These are phyloP conservation scores for Pandemis cinnamomeana DNA, from an alignment of 2,888 invertebrate genomes.

Conservation along the genomic window DNA sequence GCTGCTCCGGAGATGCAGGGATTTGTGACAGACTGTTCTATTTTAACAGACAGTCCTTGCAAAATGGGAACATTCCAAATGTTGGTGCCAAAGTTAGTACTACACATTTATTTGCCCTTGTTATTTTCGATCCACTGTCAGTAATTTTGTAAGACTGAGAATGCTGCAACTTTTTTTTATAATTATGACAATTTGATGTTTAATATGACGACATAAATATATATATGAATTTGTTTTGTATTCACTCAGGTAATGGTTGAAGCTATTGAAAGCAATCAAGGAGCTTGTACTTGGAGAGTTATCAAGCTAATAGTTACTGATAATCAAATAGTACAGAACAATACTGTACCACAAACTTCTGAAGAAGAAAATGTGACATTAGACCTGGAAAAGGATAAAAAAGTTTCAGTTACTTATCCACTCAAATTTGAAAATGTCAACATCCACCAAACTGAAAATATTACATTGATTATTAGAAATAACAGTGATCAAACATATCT, in stretches of 20 bases:
- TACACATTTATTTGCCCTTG: background rate
- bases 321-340: conserved; percentile 8
- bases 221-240: conserved; percentile 14
- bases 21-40: conserved; percentile 85
- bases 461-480: conserved; percentile 64
- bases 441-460: conserved; percentile 55
- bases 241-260: conserved; percentile 83
- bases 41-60: conserved; percentile 84
- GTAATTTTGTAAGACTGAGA: background rate
- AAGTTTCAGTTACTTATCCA: conserved; percentile 82
- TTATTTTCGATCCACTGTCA: background rate
- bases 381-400: conserved; percentile 72
- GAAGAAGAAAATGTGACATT: conserved; percentile 59
- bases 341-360: conserved; percentile 50
- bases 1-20: conserved; percentile 77
- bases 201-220: background rate
- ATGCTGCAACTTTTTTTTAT: background rate
- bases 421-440: conserved; percentile 78
- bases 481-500: conserved; percentile 74
- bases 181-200: no score
- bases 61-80: conserved; percentile 80
- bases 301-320: conserved; percentile 68
- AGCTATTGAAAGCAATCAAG: conserved; percentile 89
- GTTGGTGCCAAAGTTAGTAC: conserved; percentile 84
- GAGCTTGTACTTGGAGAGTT: conserved; percentile 84